These are phyloP conservation scores for Synanthedon formicaeformis DNA, from an alignment of 2,888 invertebrate species.

Conservation along the genomic window DNA sequence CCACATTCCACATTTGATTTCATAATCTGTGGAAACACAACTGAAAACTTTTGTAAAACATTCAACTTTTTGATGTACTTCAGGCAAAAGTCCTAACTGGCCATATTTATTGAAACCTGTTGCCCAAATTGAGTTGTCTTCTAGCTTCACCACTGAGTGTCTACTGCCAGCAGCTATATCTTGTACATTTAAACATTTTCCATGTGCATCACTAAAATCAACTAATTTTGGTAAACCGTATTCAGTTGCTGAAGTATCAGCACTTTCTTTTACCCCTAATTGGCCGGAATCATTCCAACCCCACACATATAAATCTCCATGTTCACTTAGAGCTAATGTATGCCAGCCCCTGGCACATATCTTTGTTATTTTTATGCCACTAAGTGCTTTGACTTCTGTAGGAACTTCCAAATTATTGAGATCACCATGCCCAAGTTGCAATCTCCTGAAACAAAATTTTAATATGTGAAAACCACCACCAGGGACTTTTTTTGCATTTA, in stretches of 20 bases:
- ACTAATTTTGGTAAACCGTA: constrained; percentile 40
- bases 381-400: constrained; percentile 76
- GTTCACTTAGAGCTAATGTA: constrained; percentile 79
- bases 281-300: constrained; percentile 93
- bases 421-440: constrained; percentile 87
- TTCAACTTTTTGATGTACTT: constrained; percentile 25
- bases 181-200: constrained; percentile 53
- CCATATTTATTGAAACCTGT: constrained; percentile 87
- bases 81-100: constrained; percentile 72
- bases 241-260: constrained; percentile 16
- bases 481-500: background rate
- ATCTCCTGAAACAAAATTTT: constrained; percentile 72
- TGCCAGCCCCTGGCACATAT: constrained; percentile 92
- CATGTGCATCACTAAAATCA: constrained; percentile 46
- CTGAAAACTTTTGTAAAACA: constrained; percentile 35
- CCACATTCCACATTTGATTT: constrained; percentile 48
- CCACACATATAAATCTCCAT: constrained; percentile 90
- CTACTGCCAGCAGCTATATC: constrained; percentile 81
- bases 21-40: constrained; percentile 15
- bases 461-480: background rate
- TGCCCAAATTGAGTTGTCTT: constrained; percentile 77
- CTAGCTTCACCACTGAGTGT: constrained; percentile 79
- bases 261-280: constrained; percentile 73
- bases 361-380: constrained; percentile 77
- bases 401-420: constrained; percentile 75